Conservation (phyloP, 2,797 vertebrate species). For the Urocyon cinereoargenteus region DNA sequence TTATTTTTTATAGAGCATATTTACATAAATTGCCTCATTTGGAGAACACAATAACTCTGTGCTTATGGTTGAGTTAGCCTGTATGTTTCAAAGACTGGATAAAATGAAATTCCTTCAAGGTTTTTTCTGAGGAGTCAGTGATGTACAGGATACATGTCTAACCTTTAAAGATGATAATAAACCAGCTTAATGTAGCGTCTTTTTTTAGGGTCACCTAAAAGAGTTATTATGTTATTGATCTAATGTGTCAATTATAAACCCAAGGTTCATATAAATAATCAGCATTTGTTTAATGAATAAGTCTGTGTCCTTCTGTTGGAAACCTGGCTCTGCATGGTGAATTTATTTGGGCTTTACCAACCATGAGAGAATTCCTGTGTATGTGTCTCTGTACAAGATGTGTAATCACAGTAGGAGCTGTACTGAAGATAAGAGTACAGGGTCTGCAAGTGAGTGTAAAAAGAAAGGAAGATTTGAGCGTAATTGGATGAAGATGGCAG, state of each 20-base stretch:
- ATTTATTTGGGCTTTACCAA: slow-evolving; percentile 28
- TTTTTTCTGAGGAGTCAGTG: slow-evolving; percentile 8
- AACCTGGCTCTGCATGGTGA: background rate
- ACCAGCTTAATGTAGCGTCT: background rate
- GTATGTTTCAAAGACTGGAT: slow-evolving; percentile 48
- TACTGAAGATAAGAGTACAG: background rate
- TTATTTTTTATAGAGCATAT: background rate
- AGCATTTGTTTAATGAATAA: background rate
- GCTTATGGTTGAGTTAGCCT: background rate
- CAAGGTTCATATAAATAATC: background rate
- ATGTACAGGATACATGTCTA: background rate
- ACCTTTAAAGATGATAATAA: background rate
- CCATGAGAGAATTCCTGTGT: background rate
- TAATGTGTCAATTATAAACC: background rate
- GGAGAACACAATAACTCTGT: background rate
- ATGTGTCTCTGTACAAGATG: background rate
- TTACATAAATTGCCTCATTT: slow-evolving; percentile 13
- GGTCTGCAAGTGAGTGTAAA: background rate
- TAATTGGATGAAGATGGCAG: background rate
- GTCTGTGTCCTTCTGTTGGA: background rate
- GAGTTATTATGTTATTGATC: background rate
- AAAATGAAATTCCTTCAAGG: slow-evolving; percentile 20
- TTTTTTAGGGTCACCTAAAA: background rate
- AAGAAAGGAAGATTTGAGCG: background rate
- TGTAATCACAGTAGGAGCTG: background rate